Conservation (phyloP, 2,888 invertebrate species). For the Masnerella sp. region DNA sequence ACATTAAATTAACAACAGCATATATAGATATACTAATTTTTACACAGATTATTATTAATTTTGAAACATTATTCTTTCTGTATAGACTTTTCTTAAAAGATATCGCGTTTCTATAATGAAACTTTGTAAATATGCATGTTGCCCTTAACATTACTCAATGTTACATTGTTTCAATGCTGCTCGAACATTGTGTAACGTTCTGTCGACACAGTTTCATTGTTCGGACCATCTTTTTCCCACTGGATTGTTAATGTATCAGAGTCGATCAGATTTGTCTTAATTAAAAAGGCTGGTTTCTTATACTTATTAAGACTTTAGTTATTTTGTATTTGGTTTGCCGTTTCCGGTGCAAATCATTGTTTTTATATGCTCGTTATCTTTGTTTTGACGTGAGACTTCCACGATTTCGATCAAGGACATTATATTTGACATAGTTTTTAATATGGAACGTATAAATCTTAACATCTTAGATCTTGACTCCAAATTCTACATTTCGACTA, state of each 20-base stretch:
- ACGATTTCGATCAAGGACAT: no score
- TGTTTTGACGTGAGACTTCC: no score
- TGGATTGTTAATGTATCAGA: background rate
- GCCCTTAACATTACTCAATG: slow-evolving; percentile 41
- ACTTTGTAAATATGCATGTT: background rate
- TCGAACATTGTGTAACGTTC: slow-evolving; percentile 19
- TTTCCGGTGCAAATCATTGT: background rate
- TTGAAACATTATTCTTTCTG: no score
- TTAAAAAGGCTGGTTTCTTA: background rate
- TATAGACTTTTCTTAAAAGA: no score
- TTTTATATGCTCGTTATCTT: no score
- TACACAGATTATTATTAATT: no score
- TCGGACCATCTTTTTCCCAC: slow-evolving; percentile 15
- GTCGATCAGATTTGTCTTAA: slow-evolving; percentile 12
- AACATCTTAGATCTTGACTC: no score
- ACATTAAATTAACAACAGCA: no score
- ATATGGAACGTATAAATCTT: no score
- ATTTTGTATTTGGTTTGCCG: background rate
- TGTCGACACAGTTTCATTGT: slow-evolving; percentile 26
- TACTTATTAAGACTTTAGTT: background rate
- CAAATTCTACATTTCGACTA: background rate
- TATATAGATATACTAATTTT: no score
- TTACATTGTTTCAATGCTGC: slow-evolving; percentile 43
- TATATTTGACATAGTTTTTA: no score
- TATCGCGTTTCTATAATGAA: no score